phyloP scores from a whole-genome alignment of 2,797 vertebrate genomes.

The Rhyacichthys aspro region DNA sequence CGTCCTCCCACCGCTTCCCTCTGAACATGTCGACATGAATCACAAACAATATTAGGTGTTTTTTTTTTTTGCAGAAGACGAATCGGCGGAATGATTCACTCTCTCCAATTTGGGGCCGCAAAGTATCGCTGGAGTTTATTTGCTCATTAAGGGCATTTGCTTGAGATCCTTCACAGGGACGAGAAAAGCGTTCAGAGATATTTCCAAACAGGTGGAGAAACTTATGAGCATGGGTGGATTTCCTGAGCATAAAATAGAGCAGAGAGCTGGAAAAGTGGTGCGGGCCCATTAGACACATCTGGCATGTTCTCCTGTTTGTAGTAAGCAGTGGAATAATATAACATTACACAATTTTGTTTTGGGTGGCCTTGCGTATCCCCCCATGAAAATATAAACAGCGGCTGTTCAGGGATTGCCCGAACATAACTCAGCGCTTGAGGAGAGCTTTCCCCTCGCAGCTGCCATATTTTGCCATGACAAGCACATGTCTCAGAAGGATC shows the following conservation, averaged over 20 bases:
- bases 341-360: constrained; percentile 79
- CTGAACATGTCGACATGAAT: constrained; percentile 66
- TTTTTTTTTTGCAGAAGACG: constrained; percentile 60
- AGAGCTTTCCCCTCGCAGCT: constrained; percentile 63
- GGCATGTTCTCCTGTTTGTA: constrained; percentile 70
- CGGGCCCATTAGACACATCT: constrained; percentile 61
- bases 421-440: constrained; percentile 71
- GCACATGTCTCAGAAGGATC: constrained; percentile 69
- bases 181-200: constrained; percentile 67
- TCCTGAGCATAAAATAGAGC: constrained; percentile 76
- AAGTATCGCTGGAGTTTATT: constrained; percentile 65
- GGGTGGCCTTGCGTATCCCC: constrained; percentile 77
- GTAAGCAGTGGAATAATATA: constrained; percentile 78
- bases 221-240: constrained; percentile 78
- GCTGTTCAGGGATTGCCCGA: constrained; percentile 67
- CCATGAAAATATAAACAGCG: constrained; percentile 72
- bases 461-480: constrained; percentile 71
- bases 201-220: constrained; percentile 83
- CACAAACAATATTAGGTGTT: constrained; percentile 74
- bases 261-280: constrained; percentile 68
- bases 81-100: constrained; percentile 75
- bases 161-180: constrained; percentile 74
- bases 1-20: constrained; percentile 52
- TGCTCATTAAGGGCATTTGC: constrained; percentile 69
- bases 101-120: constrained; percentile 57